Evolutionary conservation across 1,140 invertebrate genomes (phyloP), one percentile per base, ranked within the genome.

Genomic region (Parasteatoda tepidariorum): DNA sequence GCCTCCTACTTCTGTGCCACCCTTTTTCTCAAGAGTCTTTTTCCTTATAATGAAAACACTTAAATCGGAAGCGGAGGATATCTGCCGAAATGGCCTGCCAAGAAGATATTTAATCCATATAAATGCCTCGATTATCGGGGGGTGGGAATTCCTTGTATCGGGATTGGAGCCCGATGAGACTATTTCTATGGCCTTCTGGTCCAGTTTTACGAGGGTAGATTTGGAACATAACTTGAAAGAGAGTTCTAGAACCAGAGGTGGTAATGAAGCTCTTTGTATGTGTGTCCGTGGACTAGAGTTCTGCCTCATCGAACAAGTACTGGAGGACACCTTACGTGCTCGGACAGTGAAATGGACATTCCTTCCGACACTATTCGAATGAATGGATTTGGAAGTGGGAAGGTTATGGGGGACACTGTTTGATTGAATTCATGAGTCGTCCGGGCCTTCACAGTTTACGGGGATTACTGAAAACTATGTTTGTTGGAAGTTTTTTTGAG

Each of bases 261-360:
- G 78, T 82, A 82, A 82, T 82, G 78, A 82, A 61, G 78, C 67
- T 82, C 78, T 82, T 82, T 82, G 78, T 82, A 82, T 82, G 78
- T 24, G 55, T 82, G 78, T 82, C 78, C 26, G 55, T 38, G 67
- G 26, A n/a, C 66, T 57, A 55, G 57, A 62, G 57, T 79, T 64
- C 67, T 57, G 41, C 34, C 76, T 41, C 38, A 67, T 82, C 61
- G 68, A 82, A 82, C 78, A 82, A 82, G 78, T 82, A 54, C 66
- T 82, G 22, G 48, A 67, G 33, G 66, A 71, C 71, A 55, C 67
- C 62, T 82, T 82, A 82, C 78, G 78, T 82, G 78, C 78, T 62
- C 33, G 78, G 78, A 82, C 78, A 82, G 66, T 67, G 54, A 34
- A 82, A 82, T 82, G 66, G 78, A 70, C 54, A 68, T 68, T 34